Percentiles rank a stretch among this genome's conserved stretches.
Evolutionary conservation across 2,797 vertebrate species (phyloP).

Genomic region (Characodon lateralis): DNA sequence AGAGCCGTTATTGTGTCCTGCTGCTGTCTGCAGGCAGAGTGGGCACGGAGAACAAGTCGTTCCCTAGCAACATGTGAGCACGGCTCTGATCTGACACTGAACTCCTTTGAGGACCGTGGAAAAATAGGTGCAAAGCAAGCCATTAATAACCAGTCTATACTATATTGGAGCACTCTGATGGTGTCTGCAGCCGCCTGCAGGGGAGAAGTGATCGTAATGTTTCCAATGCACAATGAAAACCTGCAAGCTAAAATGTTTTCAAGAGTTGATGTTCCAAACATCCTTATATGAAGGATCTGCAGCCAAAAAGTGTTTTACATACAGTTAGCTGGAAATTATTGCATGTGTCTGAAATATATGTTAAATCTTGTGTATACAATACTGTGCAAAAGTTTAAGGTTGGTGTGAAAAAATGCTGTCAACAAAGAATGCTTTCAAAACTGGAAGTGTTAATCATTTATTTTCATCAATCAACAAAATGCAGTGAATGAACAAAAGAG

Average conservation of each 20-base stretch:
- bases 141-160: constrained; percentile 22
- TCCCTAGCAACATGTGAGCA: constrained; percentile 78
- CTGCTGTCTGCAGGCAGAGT: constrained; percentile 71
- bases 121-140: constrained; percentile 30
- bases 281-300: neutral
- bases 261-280: neutral
- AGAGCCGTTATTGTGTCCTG: constrained; percentile 64
- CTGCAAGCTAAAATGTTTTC: neutral
- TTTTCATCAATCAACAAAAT: too few species aligned
- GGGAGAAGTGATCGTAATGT: neutral
- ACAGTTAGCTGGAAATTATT: neutral
- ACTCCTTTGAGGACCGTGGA: constrained; percentile 63
- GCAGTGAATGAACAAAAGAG: too few species aligned
- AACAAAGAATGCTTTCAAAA: too few species aligned
- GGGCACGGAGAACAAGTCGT: constrained; percentile 71
- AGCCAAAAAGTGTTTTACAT: neutral
- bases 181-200: neutral
- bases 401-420: too few species aligned
- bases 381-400: too few species aligned
- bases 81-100: constrained; percentile 61
- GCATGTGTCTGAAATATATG: neutral
- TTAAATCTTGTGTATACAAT: neutral
- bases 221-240: neutral
- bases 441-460: too few species aligned
- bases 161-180: constrained; percentile 8